A percentile compares a stretch with the other conserved stretches of the same genome.
phyloP scores from a whole-genome alignment of 2,888 invertebrate species.

The Heliconius cydno region DNA sequence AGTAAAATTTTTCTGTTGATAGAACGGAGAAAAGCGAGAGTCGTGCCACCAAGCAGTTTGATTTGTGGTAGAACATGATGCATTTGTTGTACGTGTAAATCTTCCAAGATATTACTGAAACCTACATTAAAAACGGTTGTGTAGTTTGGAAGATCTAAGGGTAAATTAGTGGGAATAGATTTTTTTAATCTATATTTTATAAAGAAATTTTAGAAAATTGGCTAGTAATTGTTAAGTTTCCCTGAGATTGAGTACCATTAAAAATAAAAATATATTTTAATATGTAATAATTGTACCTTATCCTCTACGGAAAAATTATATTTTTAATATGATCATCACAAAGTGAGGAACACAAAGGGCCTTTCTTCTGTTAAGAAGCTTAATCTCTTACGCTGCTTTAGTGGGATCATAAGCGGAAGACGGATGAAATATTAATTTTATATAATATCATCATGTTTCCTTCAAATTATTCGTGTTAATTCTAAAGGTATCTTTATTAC shows the following conservation, averaged over 20 bases:
- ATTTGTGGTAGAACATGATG: too few species aligned
- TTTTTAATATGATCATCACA: conserved; percentile 15
- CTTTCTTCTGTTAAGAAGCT: conserved; percentile 12
- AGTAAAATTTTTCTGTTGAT: too few species aligned
- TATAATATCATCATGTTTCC: conserved; percentile 2
- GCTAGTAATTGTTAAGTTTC: background rate
- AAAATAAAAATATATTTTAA: background rate
- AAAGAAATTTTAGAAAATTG: background rate
- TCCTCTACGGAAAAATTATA: background rate
- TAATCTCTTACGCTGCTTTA: conserved; percentile 5
- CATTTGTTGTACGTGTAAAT: too few species aligned
- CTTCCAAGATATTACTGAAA: background rate
- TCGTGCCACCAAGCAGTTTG: too few species aligned
- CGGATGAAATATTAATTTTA: conserved; percentile 8
- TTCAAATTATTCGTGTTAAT: background rate
- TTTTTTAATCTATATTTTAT: background rate
- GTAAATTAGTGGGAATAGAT: background rate
- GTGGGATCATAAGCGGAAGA: conserved; percentile 9
- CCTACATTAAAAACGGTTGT: background rate
- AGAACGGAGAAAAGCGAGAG: too few species aligned
- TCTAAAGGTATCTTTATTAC: background rate
- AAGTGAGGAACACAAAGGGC: conserved; percentile 6
- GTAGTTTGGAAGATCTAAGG: background rate
- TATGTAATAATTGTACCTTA: background rate
- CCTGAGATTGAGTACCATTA: background rate